A percentile compares a stretch with the other conserved stretches of the same genome.
phyloP scores from a whole-genome alignment of 2,888 invertebrate species.

The Dugesia japonica region DNA sequence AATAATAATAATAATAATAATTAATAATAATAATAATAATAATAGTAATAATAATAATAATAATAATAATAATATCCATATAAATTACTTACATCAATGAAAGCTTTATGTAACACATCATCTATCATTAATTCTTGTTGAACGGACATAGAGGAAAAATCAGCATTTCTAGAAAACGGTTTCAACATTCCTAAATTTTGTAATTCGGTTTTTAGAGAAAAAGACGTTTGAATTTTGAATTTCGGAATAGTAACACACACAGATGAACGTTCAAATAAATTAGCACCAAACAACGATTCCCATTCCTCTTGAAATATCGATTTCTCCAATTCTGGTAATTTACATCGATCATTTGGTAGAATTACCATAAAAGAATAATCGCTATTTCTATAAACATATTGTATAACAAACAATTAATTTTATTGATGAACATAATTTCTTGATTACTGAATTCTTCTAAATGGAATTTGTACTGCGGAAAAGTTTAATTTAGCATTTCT shows the following conservation, averaged over 20 bases:
- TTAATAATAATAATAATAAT: too few species aligned
- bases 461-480: not conserved
- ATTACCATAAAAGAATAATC: not conserved
- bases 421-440: not conserved
- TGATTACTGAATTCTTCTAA: not conserved
- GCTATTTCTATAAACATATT: too few species aligned
- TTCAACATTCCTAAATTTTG: not conserved
- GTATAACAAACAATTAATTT: not conserved
- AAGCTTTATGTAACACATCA: not conserved
- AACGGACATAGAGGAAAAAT: not conserved
- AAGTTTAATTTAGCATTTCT: not conserved
- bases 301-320: not conserved
- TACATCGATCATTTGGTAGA: not conserved
- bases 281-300: not conserved
- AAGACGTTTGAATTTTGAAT: not conserved
- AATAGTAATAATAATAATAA: too few species aligned
- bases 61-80: too few species aligned
- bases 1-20: too few species aligned
- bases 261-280: not conserved
- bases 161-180: not conserved
- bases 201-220: not conserved
- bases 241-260: not conserved
- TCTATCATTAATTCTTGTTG: not conserved
- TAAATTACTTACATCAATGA: constrained; percentile 2
- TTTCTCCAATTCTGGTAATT: not conserved